A percentile compares a stretch with the other conserved stretches of the same genome.
Evolutionary conservation across 2,113 vertebrate genomes (phyloP).

Genomic region (Gadus macrocephalus): DNA sequence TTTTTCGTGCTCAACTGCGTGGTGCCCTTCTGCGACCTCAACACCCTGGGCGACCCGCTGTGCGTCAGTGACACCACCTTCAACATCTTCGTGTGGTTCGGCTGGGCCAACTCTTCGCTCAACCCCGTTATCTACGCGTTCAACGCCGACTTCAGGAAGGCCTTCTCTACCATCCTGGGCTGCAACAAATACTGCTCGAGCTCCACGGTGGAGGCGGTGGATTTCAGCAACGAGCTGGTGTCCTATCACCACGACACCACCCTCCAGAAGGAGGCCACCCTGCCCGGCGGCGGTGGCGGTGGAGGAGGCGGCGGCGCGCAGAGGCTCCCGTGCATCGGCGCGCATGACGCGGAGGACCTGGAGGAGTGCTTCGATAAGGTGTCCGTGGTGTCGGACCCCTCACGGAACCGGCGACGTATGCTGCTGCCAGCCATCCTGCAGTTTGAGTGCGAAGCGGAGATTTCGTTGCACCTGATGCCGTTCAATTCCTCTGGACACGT

Average conservation of each 20-base stretch:
- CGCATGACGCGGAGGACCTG: slow-evolving; percentile 25
- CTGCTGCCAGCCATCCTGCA: slow-evolving; percentile 56
- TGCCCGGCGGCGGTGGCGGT: slow-evolving; percentile 44
- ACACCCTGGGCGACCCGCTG: slow-evolving; percentile 31
- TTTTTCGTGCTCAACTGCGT: slow-evolving; percentile 83
- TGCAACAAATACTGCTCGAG: slow-evolving; percentile 63
- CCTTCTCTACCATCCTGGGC: slow-evolving; percentile 75
- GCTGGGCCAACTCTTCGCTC: slow-evolving; percentile 80
- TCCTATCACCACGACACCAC: slow-evolving; percentile 76
- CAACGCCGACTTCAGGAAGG: slow-evolving; percentile 76
- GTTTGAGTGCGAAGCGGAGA: slow-evolving; percentile 64
- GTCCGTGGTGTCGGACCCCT: slow-evolving; percentile 39
- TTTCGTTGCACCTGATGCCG: slow-evolving; percentile 62
- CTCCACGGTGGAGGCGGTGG: slow-evolving; percentile 67
- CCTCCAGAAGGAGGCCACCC: slow-evolving; percentile 62
- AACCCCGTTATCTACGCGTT: slow-evolving; percentile 82
- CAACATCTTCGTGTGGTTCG: slow-evolving; percentile 81
- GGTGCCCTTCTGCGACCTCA: slow-evolving; percentile 74
- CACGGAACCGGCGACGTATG: slow-evolving; percentile 40
- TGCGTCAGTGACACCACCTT: slow-evolving; percentile 77
- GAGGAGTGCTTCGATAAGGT: slow-evolving; percentile 52
- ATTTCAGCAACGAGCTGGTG: slow-evolving; percentile 74
- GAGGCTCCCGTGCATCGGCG: slow-evolving; percentile 44
- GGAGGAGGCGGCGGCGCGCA: slow-evolving; percentile 28
- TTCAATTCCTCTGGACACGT: slow-evolving; percentile 35